Conservation (phyloP, 2,888 invertebrate genomes). For the Phyllotreta cruciferae region DNA sequence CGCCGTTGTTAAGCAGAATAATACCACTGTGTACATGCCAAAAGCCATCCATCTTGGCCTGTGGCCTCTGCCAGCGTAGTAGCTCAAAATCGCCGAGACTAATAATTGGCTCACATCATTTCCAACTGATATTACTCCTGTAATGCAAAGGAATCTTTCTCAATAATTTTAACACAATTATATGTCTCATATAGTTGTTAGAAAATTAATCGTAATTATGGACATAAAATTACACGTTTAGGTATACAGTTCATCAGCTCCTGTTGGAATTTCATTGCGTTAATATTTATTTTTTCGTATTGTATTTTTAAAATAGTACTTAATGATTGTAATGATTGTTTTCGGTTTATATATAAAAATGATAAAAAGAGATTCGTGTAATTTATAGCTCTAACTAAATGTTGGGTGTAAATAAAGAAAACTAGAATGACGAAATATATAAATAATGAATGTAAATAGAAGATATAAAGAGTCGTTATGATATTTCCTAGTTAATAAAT, state of each 20-base stretch:
- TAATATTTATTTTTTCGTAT: too few relatives aligned
- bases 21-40: conserved; percentile 66
- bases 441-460: not conserved
- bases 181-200: too few relatives aligned
- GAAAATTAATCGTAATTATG: not conserved
- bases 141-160: conserved; percentile 31
- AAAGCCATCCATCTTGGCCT: conserved; percentile 77
- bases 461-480: not conserved
- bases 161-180: too few relatives aligned
- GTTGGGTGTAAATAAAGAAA: too few relatives aligned
- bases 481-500: not conserved
- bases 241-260: too few relatives aligned
- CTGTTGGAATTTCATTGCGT: too few relatives aligned
- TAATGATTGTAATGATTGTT: not conserved
- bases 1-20: conserved; percentile 72
- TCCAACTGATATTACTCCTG: conserved; percentile 74
- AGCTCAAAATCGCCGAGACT: conserved; percentile 71
- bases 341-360: not conserved
- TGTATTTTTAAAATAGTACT: not conserved
- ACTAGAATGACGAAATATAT: not conserved
- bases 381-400: too few relatives aligned
- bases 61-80: conserved; percentile 75
- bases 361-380: too few relatives aligned
- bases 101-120: conserved; percentile 77
- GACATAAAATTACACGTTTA: not conserved